Conservation (phyloP, 2,888 invertebrate species). For the Gastracanthus pulcherrimus region DNA sequence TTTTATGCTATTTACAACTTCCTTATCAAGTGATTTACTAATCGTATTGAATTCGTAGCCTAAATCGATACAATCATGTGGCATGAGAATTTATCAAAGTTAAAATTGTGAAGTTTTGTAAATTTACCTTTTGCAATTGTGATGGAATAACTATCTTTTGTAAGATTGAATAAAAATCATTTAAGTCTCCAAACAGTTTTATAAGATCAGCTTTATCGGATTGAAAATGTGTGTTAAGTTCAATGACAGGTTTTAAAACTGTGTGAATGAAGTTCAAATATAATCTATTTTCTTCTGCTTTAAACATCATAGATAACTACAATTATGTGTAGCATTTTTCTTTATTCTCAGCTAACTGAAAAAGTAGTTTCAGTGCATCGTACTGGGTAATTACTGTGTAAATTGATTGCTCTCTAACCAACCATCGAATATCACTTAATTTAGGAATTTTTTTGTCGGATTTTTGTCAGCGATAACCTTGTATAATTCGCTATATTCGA, state of each 20-base stretch:
- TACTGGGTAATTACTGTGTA: background rate
- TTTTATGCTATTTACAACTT: background rate
- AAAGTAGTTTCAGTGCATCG: background rate
- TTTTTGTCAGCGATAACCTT: background rate
- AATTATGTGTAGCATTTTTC: background rate
- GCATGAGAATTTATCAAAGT: too few relatives aligned
- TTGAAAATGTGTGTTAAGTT: background rate
- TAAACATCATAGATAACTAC: background rate
- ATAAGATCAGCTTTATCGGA: background rate
- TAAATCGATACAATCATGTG: background rate
- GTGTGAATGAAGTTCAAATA: background rate
- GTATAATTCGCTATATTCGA: background rate
- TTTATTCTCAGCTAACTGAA: background rate
- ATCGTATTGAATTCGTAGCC: background rate
- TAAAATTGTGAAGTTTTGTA: too few relatives aligned
- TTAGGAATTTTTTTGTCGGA: background rate
- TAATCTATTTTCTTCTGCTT: background rate
- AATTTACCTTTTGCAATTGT: too few relatives aligned
- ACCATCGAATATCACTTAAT: background rate
- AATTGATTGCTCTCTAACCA: background rate
- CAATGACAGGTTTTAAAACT: background rate
- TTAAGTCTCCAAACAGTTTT: background rate
- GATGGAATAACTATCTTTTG: background rate
- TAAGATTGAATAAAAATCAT: background rate
- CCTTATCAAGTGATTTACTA: background rate